Conservation (phyloP, 2,113 vertebrate genomes). For the Eulemur macaco region DNA sequence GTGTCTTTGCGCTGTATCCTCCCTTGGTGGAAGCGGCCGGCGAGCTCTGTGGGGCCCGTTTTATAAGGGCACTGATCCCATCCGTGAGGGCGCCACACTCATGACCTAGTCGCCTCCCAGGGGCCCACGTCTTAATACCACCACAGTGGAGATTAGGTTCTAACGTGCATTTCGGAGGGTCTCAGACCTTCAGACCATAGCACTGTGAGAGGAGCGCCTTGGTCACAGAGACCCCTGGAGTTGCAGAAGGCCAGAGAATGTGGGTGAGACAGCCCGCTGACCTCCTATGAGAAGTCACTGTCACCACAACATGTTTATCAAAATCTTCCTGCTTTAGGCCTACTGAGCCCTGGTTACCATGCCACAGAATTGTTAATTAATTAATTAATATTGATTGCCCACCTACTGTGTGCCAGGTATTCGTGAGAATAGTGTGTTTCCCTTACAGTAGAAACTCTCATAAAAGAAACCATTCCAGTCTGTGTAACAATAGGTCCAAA, state of each 20-base stretch:
- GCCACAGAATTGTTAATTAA: background rate
- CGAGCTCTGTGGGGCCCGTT: background rate
- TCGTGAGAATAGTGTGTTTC: background rate
- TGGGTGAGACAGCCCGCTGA: background rate
- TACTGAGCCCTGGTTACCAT: background rate
- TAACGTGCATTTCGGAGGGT: background rate
- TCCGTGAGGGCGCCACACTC: background rate
- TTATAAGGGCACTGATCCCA: background rate
- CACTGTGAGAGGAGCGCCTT: background rate
- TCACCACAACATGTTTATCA: background rate
- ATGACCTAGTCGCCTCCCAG: background rate
- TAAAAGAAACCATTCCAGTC: background rate
- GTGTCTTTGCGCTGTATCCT: too few species aligned
- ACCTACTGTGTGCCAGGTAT: background rate
- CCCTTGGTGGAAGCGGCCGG: background rate
- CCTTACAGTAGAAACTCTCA: background rate
- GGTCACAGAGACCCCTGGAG: background rate
- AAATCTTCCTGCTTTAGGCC: too few species aligned
- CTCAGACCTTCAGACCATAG: too few species aligned
- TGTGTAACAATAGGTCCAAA: rapidly evolving
- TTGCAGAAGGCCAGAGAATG: rapidly evolving
- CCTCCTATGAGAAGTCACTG: too few species aligned
- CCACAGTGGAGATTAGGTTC: background rate
- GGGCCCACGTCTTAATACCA: background rate
- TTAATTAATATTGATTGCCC: background rate